A percentile compares a stretch with the other conserved stretches of the same genome.
Conservation (phyloP, 2,888 invertebrate species). For the Scrobipalpa costella region DNA sequence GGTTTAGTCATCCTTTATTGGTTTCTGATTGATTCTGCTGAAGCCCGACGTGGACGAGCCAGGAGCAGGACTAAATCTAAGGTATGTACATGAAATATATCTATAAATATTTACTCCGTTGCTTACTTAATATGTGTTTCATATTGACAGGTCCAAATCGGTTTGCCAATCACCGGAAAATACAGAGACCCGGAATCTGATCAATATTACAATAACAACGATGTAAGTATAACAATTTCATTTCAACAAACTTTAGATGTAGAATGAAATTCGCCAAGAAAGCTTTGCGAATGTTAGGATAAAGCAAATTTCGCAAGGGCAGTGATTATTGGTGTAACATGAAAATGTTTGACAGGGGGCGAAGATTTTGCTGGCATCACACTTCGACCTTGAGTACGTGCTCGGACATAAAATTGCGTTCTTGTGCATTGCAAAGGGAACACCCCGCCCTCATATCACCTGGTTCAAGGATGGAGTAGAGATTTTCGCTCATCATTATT, state of each 20-base stretch:
- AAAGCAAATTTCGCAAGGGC: not conserved
- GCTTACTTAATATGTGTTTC: not conserved
- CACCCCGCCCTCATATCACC: slow-evolving; percentile 94
- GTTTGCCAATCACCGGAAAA: slow-evolving; percentile 92
- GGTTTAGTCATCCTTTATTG: slow-evolving; percentile 50
- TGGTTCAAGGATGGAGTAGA: slow-evolving; percentile 98
- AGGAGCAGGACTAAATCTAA: slow-evolving; percentile 89
- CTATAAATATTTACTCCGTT: not conserved
- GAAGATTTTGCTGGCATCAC: slow-evolving; percentile 92
- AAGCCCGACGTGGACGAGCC: slow-evolving; percentile 85
- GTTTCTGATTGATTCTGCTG: slow-evolving; percentile 52
- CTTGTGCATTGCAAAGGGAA: slow-evolving; percentile 94
- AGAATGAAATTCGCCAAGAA: not conserved
- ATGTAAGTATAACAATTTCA: slow-evolving; percentile 80
- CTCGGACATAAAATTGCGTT: slow-evolving; percentile 97
- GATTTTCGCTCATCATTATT: slow-evolving; percentile 92
- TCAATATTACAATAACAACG: slow-evolving; percentile 94
- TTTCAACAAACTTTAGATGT: not conserved
- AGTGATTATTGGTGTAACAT: not conserved
- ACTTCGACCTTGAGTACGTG: slow-evolving; percentile 96
- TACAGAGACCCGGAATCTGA: slow-evolving; percentile 94
- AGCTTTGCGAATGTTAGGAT: not conserved
- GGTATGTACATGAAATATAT: slow-evolving; percentile 56
- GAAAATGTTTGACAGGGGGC: slow-evolving; percentile 85
- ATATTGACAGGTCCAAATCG: slow-evolving; percentile 86